Evolutionary conservation across 2,797 vertebrate genomes (phyloP).

Genomic region (Lithobates sylvaticus): DNA sequence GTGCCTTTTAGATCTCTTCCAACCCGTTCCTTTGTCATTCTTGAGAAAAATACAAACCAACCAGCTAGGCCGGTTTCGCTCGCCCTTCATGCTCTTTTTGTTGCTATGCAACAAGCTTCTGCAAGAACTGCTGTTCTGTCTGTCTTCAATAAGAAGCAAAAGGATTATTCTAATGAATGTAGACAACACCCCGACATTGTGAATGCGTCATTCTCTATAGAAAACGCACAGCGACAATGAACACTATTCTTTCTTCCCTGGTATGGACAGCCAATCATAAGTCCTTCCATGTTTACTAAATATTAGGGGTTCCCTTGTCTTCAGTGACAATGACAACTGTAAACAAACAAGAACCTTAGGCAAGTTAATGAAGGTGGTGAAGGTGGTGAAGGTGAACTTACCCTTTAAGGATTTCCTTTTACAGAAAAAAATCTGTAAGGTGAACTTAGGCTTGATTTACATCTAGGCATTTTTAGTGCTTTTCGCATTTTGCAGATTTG

Average conservation of each 20-base stretch:
- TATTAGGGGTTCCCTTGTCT: background rate
- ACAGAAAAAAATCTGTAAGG: too few relatives aligned
- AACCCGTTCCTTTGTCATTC: conserved; percentile 30
- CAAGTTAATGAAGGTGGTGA: too few relatives aligned
- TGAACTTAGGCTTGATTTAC: too few relatives aligned
- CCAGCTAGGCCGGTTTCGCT: background rate
- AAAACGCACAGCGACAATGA: background rate
- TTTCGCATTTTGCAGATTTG: too few relatives aligned
- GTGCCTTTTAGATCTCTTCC: conserved; percentile 1
- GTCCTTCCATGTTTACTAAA: background rate
- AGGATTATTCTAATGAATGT: conserved; percentile 35
- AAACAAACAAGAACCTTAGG: background rate
- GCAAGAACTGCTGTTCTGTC: conserved; percentile 8
- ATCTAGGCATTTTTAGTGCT: too few relatives aligned
- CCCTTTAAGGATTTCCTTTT: too few relatives aligned
- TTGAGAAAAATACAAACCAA: conserved; percentile 10
- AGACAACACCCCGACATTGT: background rate
- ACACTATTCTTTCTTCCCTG: background rate
- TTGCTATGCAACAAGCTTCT: conserved; percentile 43
- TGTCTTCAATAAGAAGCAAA: conserved; percentile 14
- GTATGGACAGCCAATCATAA: background rate
- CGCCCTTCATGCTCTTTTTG: conserved; percentile 21
- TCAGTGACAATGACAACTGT: background rate
- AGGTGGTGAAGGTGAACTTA: too few relatives aligned
- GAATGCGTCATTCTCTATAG: background rate